Base-by-base conservation (phyloP, 2,113 vertebrate genomes). In the Phyllopteryx taeniolatus region DNA sequence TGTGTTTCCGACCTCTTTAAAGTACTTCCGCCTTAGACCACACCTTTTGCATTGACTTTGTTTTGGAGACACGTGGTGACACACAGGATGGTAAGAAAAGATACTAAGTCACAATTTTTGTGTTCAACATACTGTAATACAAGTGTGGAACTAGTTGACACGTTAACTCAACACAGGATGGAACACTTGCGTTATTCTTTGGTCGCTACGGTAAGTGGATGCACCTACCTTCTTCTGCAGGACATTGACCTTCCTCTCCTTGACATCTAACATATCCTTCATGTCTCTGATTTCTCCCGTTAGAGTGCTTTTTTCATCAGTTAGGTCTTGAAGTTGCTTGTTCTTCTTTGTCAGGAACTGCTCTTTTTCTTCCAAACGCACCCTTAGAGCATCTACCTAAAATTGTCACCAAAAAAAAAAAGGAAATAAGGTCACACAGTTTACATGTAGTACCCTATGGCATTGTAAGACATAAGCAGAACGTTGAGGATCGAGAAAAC, bases 221-320 rank as follows among this genome's bases (percentile, higher is more conserved):
- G 67, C 15, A 63, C 75, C 5, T 88, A 98, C 98, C 94, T 99
- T 99, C 87, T 99, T 99, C 81, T 99, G 98, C 76, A 99, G 93
- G 47, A 99, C 94, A 54, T 94, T 95, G 74, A 99, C 94, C 91
- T 99, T 99, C 80, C 96, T 94, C 90, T 99, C 98, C 85, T 99
- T 99, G 76, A 99, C 98, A 75, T 99, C 98, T 87, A 99, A 88
- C 98, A 99, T 99, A 80, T 99, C 96, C 88, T 99, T 99, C 94
- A 99, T 95, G 83, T 99, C 98, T 46, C 94, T 79, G 84, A 98
- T 98, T 87, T 99, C 98, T 75, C 97, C 96, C 0, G 94, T 95
- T 27, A 99, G 86, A 0, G 96, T 99, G 87, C 96, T 95, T 66
- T 99, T 99, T 87, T 99, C 98, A 83, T 99, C 98, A 0, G 93